Conservation (phyloP, 2,888 invertebrate genomes). For the Syrista parreyssii region DNA sequence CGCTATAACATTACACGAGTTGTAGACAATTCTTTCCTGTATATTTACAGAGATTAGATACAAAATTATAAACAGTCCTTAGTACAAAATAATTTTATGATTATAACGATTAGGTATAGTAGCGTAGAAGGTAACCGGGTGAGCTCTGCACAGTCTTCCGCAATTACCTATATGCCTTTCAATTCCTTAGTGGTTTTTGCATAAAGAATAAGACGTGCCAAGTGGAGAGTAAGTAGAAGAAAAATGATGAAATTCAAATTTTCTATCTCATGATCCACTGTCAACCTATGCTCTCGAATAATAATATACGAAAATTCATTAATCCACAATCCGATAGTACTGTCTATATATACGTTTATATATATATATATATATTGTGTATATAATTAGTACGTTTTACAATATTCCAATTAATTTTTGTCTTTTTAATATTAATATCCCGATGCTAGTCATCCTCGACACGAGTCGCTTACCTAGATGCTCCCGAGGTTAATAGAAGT, state of each 20-base stretch:
- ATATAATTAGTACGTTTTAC: background rate
- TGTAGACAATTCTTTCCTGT: slow-evolving; percentile 23
- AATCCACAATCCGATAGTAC: background rate
- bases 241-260: background rate
- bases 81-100: slow-evolving; percentile 60
- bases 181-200: slow-evolving; percentile 33
- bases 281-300: background rate
- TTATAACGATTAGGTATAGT: slow-evolving; percentile 57
- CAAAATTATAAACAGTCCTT: slow-evolving; percentile 63
- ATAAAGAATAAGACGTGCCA: background rate
- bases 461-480: background rate
- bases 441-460: background rate
- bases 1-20: slow-evolving; percentile 15
- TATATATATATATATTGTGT: background rate
- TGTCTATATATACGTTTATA: no score
- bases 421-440: background rate
- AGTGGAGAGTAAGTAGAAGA: background rate
- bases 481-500: background rate
- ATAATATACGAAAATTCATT: background rate
- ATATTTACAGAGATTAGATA: slow-evolving; percentile 62
- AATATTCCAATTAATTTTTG: background rate
- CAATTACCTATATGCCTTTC: slow-evolving; percentile 36
- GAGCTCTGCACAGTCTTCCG: slow-evolving; percentile 49
- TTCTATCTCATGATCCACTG: background rate
- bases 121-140: slow-evolving; percentile 50